Percentiles rank a stretch among this genome's conserved stretches.
Evolutionary conservation across 2,113 vertebrate species (phyloP).

Genomic region (Equus przewalskii): DNA sequence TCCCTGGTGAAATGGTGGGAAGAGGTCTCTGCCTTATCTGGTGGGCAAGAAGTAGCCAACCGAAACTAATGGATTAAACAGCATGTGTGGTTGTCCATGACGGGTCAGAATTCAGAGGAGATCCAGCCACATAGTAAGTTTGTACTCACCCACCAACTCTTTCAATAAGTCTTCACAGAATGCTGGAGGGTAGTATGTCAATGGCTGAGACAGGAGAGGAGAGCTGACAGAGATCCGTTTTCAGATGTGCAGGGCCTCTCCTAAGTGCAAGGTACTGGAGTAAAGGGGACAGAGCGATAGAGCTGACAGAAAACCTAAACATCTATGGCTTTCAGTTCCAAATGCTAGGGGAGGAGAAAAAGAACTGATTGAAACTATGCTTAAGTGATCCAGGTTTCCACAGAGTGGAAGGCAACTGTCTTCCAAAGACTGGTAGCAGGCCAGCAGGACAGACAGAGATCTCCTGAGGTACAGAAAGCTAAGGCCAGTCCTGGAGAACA

Average conservation of each 20-base stretch:
- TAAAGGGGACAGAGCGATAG: neutral
- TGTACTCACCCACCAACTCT: neutral
- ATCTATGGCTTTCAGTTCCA: neutral
- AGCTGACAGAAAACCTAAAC: neutral
- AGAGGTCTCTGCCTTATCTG: neutral
- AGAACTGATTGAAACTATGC: neutral
- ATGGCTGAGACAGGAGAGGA: neutral
- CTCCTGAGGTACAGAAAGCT: neutral
- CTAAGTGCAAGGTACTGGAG: neutral
- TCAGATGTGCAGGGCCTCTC: neutral
- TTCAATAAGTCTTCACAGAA: neutral
- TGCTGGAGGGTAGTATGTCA: neutral
- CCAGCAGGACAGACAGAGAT: neutral
- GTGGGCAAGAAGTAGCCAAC: neutral
- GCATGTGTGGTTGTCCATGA: neutral
- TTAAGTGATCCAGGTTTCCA: neutral
- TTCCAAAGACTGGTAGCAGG: neutral
- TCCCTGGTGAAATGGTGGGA: neutral
- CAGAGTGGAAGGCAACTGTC: neutral
- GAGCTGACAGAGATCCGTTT: neutral
- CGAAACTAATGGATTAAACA: neutral
- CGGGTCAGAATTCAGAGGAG: neutral
- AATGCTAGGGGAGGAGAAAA: neutral
- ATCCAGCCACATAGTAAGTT: neutral
- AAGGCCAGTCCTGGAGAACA: neutral